Percentiles rank a stretch among this genome's conserved stretches.
Evolutionary conservation across 2,797 vertebrate species (phyloP).

Genomic region (Prionace glauca): DNA sequence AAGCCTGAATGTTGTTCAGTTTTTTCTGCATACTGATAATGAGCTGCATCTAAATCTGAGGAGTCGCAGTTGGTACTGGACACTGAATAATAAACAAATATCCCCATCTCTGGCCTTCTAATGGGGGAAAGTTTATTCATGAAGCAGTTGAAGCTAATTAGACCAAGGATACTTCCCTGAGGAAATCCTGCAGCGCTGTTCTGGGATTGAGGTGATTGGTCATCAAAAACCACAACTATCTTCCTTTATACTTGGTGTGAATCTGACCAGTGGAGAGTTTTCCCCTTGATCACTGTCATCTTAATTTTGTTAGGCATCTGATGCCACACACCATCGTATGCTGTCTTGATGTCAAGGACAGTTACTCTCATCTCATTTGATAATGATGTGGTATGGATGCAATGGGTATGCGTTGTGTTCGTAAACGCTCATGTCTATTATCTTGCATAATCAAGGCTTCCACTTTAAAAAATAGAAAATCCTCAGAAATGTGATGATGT

Average conservation of each 20-base stretch:
- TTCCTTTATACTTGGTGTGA: background rate
- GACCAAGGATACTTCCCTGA: background rate
- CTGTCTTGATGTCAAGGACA: background rate
- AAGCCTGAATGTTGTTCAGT: background rate
- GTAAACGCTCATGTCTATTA: background rate
- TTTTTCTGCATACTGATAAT: background rate
- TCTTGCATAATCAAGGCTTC: background rate
- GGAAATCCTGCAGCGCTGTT: background rate
- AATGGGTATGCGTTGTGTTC: background rate
- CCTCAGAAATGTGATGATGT: background rate
- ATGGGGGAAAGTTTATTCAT: background rate
- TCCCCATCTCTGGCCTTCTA: no score
- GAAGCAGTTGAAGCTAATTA: background rate
- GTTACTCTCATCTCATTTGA: background rate
- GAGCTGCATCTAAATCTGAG: background rate
- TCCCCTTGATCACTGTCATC: background rate
- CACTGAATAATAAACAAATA: no score
- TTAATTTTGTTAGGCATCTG: background rate
- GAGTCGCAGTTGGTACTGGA: background rate
- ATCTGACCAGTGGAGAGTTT: no score
- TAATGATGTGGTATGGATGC: background rate
- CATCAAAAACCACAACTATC: background rate
- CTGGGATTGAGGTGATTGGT: background rate
- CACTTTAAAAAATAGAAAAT: background rate
- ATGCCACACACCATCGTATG: background rate